Evolutionary conservation across 2,113 vertebrate species (phyloP).

Genomic region (Lampris incognitus): DNA sequence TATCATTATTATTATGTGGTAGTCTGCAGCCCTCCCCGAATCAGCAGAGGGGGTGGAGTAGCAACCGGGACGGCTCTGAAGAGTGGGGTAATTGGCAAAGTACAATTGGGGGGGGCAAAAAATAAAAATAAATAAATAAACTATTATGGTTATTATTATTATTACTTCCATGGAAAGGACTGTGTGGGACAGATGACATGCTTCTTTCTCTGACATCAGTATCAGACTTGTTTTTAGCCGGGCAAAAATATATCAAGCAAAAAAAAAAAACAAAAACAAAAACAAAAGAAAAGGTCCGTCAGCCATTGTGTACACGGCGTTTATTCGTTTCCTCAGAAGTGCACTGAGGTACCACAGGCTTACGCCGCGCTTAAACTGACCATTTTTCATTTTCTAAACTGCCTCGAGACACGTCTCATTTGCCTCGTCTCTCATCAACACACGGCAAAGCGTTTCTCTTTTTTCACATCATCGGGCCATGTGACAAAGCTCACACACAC

Average conservation of each 20-base stretch:
- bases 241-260: constrained; percentile 9
- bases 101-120: neutral
- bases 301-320: constrained; percentile 28
- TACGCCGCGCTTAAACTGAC: neutral
- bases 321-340: constrained; percentile 49
- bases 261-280: neutral
- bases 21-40: no score
- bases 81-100: neutral
- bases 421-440: constrained; percentile 48
- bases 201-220: constrained; percentile 12
- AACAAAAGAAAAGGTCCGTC: constrained; percentile 15
- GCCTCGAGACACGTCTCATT: constrained; percentile 28
- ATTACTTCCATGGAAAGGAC: no score
- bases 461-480: neutral
- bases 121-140: neutral
- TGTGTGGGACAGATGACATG: neutral
- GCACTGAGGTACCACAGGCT: constrained; percentile 38
- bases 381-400: constrained; percentile 13
- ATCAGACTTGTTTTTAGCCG: neutral
- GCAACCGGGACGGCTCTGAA: no score
- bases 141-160: no score
- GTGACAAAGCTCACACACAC: constrained; percentile 44
- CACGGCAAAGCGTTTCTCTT: neutral
- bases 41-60: no score
- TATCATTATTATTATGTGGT: no score